A percentile compares a stretch with the other conserved stretches of the same genome.
These are phyloP conservation scores for Helicoverpa armigera DNA, from an alignment of 1,140 invertebrate species.

Conservation along the genomic window DNA sequence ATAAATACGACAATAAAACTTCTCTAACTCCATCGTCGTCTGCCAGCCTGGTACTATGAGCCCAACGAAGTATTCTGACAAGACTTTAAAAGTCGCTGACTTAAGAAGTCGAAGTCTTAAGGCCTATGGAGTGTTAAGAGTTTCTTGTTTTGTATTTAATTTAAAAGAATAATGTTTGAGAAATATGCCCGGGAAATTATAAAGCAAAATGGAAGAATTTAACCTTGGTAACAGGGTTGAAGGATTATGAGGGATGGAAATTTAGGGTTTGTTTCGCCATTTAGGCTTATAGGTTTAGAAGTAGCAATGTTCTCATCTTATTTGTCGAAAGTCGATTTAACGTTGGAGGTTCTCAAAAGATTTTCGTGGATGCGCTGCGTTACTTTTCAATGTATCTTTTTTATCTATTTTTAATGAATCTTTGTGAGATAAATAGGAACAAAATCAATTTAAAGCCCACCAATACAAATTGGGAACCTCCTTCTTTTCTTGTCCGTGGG, in stretches of 20 bases:
- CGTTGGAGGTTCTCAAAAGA: neutral
- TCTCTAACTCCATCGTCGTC: neutral
- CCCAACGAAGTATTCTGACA: constrained; percentile 40
- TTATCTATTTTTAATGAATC: too few species aligned
- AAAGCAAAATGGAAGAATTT: constrained; percentile 19
- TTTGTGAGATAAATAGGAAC: too few species aligned
- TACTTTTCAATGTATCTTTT: too few species aligned
- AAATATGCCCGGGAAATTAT: constrained; percentile 10
- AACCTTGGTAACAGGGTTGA: neutral
- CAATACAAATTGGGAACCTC: too few species aligned
- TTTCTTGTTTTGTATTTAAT: constrained; percentile 34
- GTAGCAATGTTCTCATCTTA: neutral
- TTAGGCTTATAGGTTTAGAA: neutral
- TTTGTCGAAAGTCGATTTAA: neutral
- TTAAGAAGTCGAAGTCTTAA: constrained; percentile 20
- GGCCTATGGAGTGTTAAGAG: constrained; percentile 29
- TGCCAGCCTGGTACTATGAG: neutral
- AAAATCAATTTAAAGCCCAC: too few species aligned
- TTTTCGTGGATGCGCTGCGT: too few species aligned
- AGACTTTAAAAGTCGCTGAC: constrained; percentile 17
- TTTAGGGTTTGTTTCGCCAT: neutral
- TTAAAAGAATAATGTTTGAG: constrained; percentile 35
- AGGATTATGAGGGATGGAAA: neutral
- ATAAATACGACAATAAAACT: constrained; percentile 36
- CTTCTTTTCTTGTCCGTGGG: too few species aligned